Conservation (phyloP, 2,888 invertebrate species). For the Nomada hirtipes region DNA sequence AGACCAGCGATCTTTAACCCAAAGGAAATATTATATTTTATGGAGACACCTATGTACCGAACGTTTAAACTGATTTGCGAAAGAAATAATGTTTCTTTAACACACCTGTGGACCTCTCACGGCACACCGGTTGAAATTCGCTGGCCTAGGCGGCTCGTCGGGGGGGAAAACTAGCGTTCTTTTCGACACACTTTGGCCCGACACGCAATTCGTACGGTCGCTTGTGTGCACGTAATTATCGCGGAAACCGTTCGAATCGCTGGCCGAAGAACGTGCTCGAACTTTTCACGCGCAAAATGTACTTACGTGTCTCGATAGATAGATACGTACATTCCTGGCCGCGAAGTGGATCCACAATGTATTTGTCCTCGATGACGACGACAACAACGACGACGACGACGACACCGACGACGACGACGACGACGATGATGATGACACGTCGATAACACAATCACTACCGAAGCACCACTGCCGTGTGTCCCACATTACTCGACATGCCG, state of each 20-base stretch:
- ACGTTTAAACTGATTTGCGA: no score
- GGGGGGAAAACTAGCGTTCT: constrained; percentile 7
- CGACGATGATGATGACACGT: constrained; percentile 42
- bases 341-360: constrained; percentile 29
- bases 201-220: constrained; percentile 13
- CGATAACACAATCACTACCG: constrained; percentile 64
- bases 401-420: neutral
- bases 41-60: no score
- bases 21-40: no score
- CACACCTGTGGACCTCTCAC: no score
- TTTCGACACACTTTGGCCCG: constrained; percentile 7
- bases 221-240: constrained; percentile 32
- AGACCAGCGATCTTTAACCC: no score
- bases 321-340: constrained; percentile 40
- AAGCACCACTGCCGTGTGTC: constrained; percentile 56
- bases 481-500: constrained; percentile 61
- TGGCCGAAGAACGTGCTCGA: constrained; percentile 6
- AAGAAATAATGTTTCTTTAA: no score
- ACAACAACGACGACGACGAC: neutral
- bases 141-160: neutral
- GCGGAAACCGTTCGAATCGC: constrained; percentile 6
- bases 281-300: constrained; percentile 28
- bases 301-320: constrained; percentile 51
- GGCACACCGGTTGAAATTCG: no score
- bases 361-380: constrained; percentile 24